phyloP scores from a whole-genome alignment of 92 coral and sea anemone species.

The Paramuricea clavata region DNA sequence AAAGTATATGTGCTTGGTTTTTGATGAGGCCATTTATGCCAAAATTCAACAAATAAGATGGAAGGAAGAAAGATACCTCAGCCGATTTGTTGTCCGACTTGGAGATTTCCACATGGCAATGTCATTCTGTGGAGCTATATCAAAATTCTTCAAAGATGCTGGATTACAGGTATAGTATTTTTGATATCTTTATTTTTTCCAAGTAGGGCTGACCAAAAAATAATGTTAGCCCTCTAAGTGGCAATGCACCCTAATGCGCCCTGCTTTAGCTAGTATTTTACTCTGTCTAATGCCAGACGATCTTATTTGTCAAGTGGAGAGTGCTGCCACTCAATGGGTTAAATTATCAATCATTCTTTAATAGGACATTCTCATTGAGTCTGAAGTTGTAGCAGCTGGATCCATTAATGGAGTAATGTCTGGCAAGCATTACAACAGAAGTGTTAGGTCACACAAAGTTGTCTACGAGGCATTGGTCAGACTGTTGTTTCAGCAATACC shows the following conservation, averaged over 20 bases:
- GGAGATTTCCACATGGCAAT: conserved; percentile 78
- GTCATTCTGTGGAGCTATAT: conserved; percentile 76
- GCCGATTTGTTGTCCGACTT: conserved; percentile 66
- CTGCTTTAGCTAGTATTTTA: conserved; percentile 9
- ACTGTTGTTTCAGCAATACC: background rate
- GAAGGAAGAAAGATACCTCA: conserved; percentile 56
- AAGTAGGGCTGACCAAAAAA: too few relatives aligned
- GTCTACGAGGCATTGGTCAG: conserved; percentile 24
- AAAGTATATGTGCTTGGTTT: conserved; percentile 56
- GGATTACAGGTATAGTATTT: conserved; percentile 54
- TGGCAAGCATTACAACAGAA: conserved; percentile 67
- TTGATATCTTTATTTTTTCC: too few relatives aligned
- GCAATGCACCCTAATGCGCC: too few relatives aligned
- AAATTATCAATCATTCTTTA: background rate
- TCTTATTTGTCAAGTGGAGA: too few relatives aligned
- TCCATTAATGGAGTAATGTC: conserved; percentile 64
- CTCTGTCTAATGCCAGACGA: too few relatives aligned
- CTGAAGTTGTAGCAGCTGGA: conserved; percentile 69
- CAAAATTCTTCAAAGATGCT: conserved; percentile 72
- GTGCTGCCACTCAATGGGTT: too few relatives aligned
- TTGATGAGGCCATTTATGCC: conserved; percentile 68
- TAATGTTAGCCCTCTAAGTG: too few relatives aligned
- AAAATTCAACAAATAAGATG: conserved; percentile 70
- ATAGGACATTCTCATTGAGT: conserved; percentile 61
- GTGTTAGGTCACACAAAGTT: conserved; percentile 60